Evolutionary conservation across 2,113 vertebrate genomes (phyloP).

Genomic region (Rhabdornis inornatus): DNA sequence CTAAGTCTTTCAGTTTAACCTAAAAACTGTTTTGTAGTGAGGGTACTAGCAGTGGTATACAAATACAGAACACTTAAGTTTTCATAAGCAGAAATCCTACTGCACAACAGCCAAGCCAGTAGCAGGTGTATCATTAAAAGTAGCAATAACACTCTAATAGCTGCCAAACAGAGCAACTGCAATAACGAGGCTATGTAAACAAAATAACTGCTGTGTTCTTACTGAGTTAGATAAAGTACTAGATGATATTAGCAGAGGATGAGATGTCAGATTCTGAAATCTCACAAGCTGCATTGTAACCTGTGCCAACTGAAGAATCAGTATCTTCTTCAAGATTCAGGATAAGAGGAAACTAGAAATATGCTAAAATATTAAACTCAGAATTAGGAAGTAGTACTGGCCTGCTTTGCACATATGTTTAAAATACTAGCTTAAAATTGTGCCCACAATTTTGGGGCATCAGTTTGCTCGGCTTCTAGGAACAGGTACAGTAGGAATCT

Average conservation of each 20-base stretch:
- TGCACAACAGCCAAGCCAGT: not conserved
- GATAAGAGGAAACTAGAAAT: not conserved
- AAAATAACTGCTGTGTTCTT: constrained; percentile 3
- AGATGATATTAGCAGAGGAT: not conserved
- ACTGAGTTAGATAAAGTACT: not conserved
- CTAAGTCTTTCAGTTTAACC: not conserved
- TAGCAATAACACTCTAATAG: constrained; percentile 32
- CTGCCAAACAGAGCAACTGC: constrained; percentile 40
- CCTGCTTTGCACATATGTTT: not conserved
- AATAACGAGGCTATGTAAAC: constrained; percentile 54
- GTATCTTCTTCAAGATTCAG: not conserved
- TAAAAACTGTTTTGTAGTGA: not conserved
- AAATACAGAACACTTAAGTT: constrained; percentile 39
- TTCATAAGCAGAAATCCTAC: not conserved
- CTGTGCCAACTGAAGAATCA: not conserved
- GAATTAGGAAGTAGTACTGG: not conserved
- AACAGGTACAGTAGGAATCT: not conserved
- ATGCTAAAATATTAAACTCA: not conserved
- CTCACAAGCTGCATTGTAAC: not conserved
- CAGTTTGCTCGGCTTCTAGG: not conserved
- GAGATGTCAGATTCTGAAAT: not conserved
- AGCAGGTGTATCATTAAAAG: constrained; percentile 44
- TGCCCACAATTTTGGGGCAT: not conserved
- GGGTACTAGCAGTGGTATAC: not conserved
- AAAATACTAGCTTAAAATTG: not conserved